Percentiles rank a stretch among this genome's conserved stretches.
These are phyloP conservation scores for Leptoteleia sp. DNA, from an alignment of 1,140 invertebrate species.

Conservation along the genomic window DNA sequence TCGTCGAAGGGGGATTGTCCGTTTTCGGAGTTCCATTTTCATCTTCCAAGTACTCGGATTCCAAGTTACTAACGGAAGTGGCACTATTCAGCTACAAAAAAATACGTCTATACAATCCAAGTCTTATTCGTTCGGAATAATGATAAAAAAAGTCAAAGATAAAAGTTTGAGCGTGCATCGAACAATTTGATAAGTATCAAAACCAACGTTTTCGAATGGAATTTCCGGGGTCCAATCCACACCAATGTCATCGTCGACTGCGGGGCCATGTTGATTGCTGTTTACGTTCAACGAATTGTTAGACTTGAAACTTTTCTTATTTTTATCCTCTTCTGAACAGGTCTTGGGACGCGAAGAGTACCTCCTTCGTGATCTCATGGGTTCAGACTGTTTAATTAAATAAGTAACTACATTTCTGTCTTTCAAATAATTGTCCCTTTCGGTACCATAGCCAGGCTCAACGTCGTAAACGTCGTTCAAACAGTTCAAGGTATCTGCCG, in stretches of 20 bases:
- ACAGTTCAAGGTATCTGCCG: constrained; percentile 91
- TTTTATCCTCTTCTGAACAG: constrained; percentile 82
- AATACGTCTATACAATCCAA: too few relatives aligned
- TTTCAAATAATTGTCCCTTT: constrained; percentile 91
- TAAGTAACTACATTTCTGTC: constrained; percentile 95
- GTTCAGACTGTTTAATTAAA: constrained; percentile 93
- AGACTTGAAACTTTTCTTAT: constrained; percentile 78
- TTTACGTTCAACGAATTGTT: constrained; percentile 75
- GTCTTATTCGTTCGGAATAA: too few relatives aligned
- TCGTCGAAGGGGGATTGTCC: constrained; percentile 65
- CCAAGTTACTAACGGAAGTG: constrained; percentile 79
- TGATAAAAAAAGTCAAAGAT: too few relatives aligned
- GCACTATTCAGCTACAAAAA: constrained; percentile 79
- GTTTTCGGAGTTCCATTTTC: constrained; percentile 73
- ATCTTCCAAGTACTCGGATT: constrained; percentile 79
- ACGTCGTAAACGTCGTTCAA: constrained; percentile 94
- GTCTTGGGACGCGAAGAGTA: constrained; percentile 82
- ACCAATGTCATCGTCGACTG: constrained; percentile 88
- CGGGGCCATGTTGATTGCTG: constrained; percentile 70
- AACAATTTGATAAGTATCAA: too few relatives aligned
- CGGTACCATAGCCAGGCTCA: constrained; percentile 93
- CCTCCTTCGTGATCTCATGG: constrained; percentile 83
- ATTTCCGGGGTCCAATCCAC: constrained; percentile 95
- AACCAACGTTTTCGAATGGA: constrained; percentile 92
- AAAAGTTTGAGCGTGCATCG: too few relatives aligned